Conservation (phyloP, 2,888 invertebrate genomes). For the Operophtera brumata region DNA sequence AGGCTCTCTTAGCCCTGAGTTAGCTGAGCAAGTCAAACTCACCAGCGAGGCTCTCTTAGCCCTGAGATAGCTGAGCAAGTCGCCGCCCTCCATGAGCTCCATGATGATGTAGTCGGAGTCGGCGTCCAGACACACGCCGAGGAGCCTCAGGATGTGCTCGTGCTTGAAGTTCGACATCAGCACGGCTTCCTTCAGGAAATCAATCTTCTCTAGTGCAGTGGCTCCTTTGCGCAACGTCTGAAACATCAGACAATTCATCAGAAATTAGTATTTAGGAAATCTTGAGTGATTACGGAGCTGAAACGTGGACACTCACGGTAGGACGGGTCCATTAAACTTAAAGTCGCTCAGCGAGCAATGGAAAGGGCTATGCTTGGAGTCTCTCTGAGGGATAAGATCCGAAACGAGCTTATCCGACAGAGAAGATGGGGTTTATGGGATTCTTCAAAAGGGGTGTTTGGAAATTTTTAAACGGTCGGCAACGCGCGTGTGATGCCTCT, state of each 20-base stretch:
- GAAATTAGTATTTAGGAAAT: too few species aligned
- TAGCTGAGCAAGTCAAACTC: slow-evolving; percentile 27
- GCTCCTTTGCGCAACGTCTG: slow-evolving; percentile 95
- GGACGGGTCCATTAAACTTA: too few species aligned
- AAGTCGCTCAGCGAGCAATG: too few species aligned
- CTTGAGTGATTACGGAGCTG: too few species aligned
- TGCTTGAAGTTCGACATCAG: slow-evolving; percentile 99
- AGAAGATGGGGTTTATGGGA: too few species aligned
- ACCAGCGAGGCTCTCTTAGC: slow-evolving; percentile 89
- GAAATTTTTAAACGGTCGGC: too few species aligned
- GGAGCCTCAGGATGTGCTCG: slow-evolving; percentile 94
- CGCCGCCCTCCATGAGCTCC: slow-evolving; percentile 99
- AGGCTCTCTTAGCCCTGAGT: slow-evolving; percentile 89
- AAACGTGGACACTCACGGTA: too few species aligned
- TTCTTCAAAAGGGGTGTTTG: too few species aligned
- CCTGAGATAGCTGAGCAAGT: slow-evolving; percentile 93
- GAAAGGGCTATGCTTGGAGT: too few species aligned
- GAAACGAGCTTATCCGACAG: too few species aligned
- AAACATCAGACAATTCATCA: slow-evolving; percentile 2
- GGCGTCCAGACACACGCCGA: slow-evolving; percentile 96
- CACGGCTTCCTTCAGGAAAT: slow-evolving; percentile 97
- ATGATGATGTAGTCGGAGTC: slow-evolving; percentile 96
- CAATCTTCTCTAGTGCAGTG: slow-evolving; percentile 92
- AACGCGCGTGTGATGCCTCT: too few species aligned
- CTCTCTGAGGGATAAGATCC: too few species aligned